Evolutionary conservation across 2,888 invertebrate species (phyloP).

Genomic region (Zhuqinia jingwanae): DNA sequence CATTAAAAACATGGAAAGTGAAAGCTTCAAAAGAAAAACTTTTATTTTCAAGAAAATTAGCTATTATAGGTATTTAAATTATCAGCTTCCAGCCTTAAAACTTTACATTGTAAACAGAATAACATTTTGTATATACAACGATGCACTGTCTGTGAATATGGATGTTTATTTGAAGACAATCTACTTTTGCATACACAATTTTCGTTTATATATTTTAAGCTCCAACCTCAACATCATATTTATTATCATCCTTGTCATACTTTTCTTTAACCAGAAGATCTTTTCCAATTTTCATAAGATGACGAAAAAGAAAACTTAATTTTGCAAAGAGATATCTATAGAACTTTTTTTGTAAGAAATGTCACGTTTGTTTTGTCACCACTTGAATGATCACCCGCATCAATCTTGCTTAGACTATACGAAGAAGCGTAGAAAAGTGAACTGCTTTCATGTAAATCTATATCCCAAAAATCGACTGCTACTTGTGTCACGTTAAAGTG

Average conservation of each 20-base stretch:
- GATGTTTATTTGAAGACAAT: too few relatives aligned
- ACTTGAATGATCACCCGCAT: slow-evolving; percentile 46
- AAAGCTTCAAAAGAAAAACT: neutral
- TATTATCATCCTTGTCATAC: too few relatives aligned
- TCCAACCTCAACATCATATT: too few relatives aligned
- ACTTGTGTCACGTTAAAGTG: neutral
- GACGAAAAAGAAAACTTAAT: slow-evolving; percentile 30
- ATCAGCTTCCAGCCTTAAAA: too few relatives aligned
- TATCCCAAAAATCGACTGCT: too few relatives aligned
- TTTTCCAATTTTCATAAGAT: slow-evolving; percentile 1
- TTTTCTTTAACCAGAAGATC: too few relatives aligned
- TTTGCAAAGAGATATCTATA: neutral
- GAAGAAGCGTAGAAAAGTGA: neutral
- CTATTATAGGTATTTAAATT: neutral
- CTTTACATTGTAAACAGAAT: too few relatives aligned
- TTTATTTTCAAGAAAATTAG: neutral
- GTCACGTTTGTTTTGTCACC: slow-evolving; percentile 47
- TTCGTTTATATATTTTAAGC: too few relatives aligned
- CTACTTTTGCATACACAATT: too few relatives aligned
- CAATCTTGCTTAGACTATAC: neutral
- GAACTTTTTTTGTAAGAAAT: slow-evolving; percentile 21
- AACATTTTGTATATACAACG: too few relatives aligned
- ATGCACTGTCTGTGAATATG: too few relatives aligned
- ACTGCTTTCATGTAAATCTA: too few relatives aligned
- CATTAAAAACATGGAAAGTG: neutral